These are phyloP conservation scores for Steinernema hermaphroditum DNA, from an alignment of 2,888 invertebrate genomes.

Conservation along the genomic window DNA sequence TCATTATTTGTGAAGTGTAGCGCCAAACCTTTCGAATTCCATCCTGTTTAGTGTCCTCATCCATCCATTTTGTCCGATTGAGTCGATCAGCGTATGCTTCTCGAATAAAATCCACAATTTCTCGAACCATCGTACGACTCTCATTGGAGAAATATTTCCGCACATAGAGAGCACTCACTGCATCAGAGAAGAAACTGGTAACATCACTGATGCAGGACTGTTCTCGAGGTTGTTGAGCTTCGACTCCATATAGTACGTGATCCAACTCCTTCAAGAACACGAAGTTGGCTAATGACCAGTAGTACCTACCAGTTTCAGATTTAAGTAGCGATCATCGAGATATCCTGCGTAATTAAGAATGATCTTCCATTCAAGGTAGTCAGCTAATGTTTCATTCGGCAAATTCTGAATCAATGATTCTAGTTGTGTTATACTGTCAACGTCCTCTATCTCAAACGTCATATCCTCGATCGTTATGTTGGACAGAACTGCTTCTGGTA, in stretches of 20 bases:
- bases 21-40: neutral
- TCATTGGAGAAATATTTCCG: neutral
- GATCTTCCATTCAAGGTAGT: constrained; percentile 40
- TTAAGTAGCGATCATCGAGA: constrained; percentile 39
- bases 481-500: constrained; percentile 35
- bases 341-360: constrained; percentile 37
- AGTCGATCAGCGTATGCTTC: constrained; percentile 1
- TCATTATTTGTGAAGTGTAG: neutral
- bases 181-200: constrained; percentile 18
- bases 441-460: constrained; percentile 25
- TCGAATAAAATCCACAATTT: constrained; percentile 2
- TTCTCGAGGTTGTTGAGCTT: constrained; percentile 7
- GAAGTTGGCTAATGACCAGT: neutral
- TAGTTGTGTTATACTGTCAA: constrained; percentile 34
- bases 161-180: constrained; percentile 3
- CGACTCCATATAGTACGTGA: constrained; percentile 37
- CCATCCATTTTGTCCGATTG: neutral
- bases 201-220: neutral
- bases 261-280: constrained; percentile 37
- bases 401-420: constrained; percentile 35
- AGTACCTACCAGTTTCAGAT: constrained; percentile 33
- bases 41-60: neutral
- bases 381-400: constrained; percentile 36
- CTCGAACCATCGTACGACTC: neutral
- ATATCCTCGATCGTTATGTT: neutral